Base-by-base conservation (phyloP, 2,797 vertebrate genomes). In the Sparidentex hasta region DNA sequence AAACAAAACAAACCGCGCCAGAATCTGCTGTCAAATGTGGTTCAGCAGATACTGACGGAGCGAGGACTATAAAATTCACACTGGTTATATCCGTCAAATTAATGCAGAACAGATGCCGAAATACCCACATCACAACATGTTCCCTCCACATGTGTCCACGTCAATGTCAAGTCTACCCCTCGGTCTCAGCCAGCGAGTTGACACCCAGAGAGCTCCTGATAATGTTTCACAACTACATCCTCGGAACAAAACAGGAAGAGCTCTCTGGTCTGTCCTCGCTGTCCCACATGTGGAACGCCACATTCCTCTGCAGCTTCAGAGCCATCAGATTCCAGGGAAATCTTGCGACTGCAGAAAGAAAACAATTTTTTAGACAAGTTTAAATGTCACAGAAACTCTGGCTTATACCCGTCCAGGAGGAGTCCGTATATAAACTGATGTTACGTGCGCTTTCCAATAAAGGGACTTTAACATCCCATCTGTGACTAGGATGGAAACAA, bases 41-140 rank as follows among this genome's bases (percentile, higher is more conserved):
- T 48, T 55, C 4, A 33, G 14, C 50, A 71, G 2, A 70, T 44
- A 23, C 11, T 67, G 68, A 81, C 33, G 16, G 2, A 52, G 52
- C 41, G 25, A 21, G 9, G 17, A 41, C 23, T 20, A 59, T 75
- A 73, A 71, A 76, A 64, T 46, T 71, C 13, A 23, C 65, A 52
- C 51, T 68, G 27, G 65, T 52, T 25, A 7, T 9, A 65, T 71
- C 44, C 41, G 64, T 77, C 72, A 87, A 9, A 69, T n/a, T 70
- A 74, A 90, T 50, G 4, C 41, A 41, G 27, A 61, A 14, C 76
- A 88, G 72, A 78, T 73, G 74, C 18, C 62, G 56, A 41, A 70
- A 77, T 33, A 17, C 9, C 71, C 48, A 65, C 76, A 58, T 65
- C 23, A 74, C 57, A 48, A 21, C 43, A 61, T 46, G 55, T 65